Evolutionary conservation across 2,797 vertebrate species (phyloP), one percentile per base, ranked within the genome.

Genomic region (Ctenopoma multispine): DNA sequence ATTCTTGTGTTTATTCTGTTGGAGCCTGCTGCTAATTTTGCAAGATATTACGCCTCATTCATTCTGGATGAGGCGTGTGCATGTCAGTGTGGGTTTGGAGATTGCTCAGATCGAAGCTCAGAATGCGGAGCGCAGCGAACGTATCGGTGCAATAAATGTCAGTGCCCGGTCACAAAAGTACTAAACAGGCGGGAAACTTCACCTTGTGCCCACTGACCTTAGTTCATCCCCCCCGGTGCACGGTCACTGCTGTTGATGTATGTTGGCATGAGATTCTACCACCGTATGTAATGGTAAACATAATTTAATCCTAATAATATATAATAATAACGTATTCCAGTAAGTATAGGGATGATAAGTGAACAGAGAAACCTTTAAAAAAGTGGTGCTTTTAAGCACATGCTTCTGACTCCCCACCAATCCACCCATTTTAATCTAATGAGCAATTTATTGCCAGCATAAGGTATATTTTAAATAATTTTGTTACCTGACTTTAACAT

Each of bases 91-190:
- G 27, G 51, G 5, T 64, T 75, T 69, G 20, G 41, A 68, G 72
- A 55, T 27, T 50, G 21, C 34, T 64, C 51, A 57, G 11, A 78
- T 29, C 21, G 36, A 15, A 27, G 23, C 43, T 29, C 5, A 36
- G 27, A 54, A 31, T 63, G 40, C 58, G 53, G 29, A 49, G 17
- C 15, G 31, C 47, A 20, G 27, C 58, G 70, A 69, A 43, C 50
- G 46, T 54, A 21, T 29, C 49, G 40, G 13, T 27, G 13, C 66
- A 59, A 51, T 69, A 69, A 79, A 59, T 56, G 59, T 81, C 73
- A 51, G 51, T 17, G 56, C 65, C 21, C 69, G 65, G 63, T 62
- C 59, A 47, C 59, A 17, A 17, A 75, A 55, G 41, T 8, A 24
- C 31, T 54, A 50, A 78, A 75, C 20, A 15, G 68, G 27, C 47